Conservation (phyloP, 2,888 invertebrate species). For the Rhamnusium bicolor region DNA sequence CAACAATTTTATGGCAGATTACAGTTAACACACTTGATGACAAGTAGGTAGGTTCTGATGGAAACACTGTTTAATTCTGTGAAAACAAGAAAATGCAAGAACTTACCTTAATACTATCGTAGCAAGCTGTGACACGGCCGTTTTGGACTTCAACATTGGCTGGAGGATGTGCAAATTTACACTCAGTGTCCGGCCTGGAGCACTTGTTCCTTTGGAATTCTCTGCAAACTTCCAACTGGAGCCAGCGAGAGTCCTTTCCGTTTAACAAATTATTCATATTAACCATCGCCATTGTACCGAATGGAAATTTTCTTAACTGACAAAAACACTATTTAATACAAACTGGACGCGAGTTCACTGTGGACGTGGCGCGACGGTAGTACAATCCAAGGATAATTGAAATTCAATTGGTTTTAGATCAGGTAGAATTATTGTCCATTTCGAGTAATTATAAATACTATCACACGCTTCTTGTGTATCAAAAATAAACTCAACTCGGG, state of each 20-base stretch:
- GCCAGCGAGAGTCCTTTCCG: conserved; percentile 99
- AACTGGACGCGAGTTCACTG: conserved; percentile 60
- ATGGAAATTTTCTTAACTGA: conserved; percentile 6
- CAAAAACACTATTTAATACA: conserved; percentile 45
- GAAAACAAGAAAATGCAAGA: neutral
- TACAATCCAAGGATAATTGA: conserved; percentile 44
- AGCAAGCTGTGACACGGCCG: conserved; percentile 99
- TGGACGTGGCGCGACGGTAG: conserved; percentile 54
- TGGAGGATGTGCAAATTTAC: conserved; percentile 99
- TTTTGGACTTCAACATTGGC: conserved; percentile 99
- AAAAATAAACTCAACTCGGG: conserved; percentile 59
- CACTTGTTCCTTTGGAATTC: conserved; percentile 99
- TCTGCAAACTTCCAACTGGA: conserved; percentile 99
- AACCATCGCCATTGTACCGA: conserved; percentile 84
- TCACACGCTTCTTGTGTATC: conserved; percentile 53
- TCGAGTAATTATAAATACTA: conserved; percentile 54
- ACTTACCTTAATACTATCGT: conserved; percentile 99
- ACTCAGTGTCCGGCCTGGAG: conserved; percentile 98
- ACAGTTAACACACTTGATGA: too few species aligned
- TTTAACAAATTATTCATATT: conserved; percentile 97
- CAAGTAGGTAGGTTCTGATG: too few species aligned
- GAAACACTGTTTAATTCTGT: too few species aligned
- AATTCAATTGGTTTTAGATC: conserved; percentile 55
- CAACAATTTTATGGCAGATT: too few species aligned
- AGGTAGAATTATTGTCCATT: conserved; percentile 68